Conservation (phyloP, 2,797 vertebrate species). For the Smutsia temminckii region DNA sequence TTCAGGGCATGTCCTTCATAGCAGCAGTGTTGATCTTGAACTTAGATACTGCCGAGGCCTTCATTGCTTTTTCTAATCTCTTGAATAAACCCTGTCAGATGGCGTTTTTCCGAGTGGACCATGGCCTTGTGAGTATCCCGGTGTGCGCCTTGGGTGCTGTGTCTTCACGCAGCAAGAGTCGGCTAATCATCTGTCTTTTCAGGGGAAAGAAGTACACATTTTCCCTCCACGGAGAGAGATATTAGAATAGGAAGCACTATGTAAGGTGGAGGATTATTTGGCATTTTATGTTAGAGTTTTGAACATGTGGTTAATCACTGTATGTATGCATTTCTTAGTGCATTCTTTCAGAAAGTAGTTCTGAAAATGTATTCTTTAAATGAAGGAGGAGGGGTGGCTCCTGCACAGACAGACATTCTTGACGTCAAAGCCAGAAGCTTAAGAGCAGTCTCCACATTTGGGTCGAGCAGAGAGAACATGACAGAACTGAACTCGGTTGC, state of each 20-base stretch:
- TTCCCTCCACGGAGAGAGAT: neutral
- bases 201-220: accelerated
- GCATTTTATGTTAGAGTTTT: neutral
- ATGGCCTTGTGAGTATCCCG: slow-evolving; percentile 92
- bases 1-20: slow-evolving; percentile 97
- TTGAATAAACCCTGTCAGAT: slow-evolving; percentile 97
- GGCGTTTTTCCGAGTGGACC: slow-evolving; percentile 97
- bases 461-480: accelerated
- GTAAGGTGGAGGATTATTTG: neutral
- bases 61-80: slow-evolving; percentile 96
- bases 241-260: neutral
- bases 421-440: neutral
- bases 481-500: accelerated
- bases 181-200: neutral
- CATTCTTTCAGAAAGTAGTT: neutral
- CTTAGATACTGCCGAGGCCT: slow-evolving; percentile 95
- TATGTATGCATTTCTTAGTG: neutral
- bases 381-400: too few species aligned
- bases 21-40: slow-evolving; percentile 94
- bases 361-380: neutral
- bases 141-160: neutral
- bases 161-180: neutral
- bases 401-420: accelerated
- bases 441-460: accelerated
- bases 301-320: accelerated